Percentiles rank a stretch among this genome's conserved stretches.
Conservation (phyloP, 2,888 invertebrate species). For the Dendrolimus houi region DNA sequence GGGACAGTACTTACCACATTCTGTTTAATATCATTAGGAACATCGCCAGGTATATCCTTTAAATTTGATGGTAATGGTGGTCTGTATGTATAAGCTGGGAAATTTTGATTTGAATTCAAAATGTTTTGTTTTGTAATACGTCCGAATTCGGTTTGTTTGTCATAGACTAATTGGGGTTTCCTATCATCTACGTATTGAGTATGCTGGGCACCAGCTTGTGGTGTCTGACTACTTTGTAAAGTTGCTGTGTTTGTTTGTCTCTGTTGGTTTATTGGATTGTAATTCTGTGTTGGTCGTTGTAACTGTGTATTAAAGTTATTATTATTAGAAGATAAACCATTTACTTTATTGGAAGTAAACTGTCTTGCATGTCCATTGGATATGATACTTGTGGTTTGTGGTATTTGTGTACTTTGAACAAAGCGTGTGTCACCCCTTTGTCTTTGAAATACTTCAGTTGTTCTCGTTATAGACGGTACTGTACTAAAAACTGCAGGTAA, state of each 20-base stretch:
- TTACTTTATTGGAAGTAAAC: conserved; percentile 20
- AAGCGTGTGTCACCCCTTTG: conserved; percentile 38
- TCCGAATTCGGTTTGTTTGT: conserved; percentile 28
- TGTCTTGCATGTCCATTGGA: conserved; percentile 36
- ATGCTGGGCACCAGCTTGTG: conserved; percentile 27
- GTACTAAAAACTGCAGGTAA: conserved; percentile 33
- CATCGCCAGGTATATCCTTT: conserved; percentile 28
- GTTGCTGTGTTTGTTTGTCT: conserved; percentile 21
- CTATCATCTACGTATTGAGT: conserved; percentile 31
- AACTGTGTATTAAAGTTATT: conserved; percentile 20
- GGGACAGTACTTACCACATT: conserved; percentile 58
- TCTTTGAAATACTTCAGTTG: conserved; percentile 39
- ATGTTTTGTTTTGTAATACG: conserved; percentile 34
- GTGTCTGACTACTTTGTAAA: conserved; percentile 26
- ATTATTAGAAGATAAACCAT: conserved; percentile 8
- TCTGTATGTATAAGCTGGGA: conserved; percentile 36
- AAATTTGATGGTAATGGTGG: conserved; percentile 29
- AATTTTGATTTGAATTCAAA: conserved; percentile 26
- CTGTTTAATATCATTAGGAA: conserved; percentile 42
- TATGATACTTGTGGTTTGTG: conserved; percentile 21
- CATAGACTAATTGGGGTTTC: conserved; percentile 27
- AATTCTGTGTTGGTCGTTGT: conserved; percentile 26
- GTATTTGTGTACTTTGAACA: conserved; percentile 23
- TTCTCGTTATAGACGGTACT: conserved; percentile 23
- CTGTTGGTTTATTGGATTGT: conserved; percentile 22